Conservation (phyloP, 2,888 invertebrate species). For the Drosophila anceps region DNA sequence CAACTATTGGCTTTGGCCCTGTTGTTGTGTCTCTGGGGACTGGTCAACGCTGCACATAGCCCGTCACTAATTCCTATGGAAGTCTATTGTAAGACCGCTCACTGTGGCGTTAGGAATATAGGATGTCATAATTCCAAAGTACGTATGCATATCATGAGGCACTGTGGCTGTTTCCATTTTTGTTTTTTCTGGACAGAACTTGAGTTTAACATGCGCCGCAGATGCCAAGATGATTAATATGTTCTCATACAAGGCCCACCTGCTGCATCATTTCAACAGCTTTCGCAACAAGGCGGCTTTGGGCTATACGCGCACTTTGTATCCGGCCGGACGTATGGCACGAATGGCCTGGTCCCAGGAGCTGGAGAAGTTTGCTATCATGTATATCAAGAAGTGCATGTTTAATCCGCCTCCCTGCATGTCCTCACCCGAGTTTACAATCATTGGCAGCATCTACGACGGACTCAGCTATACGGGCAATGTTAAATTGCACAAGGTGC, state of each 20-base stretch:
- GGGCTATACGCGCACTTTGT: conserved; percentile 32
- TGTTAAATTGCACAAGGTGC: background rate
- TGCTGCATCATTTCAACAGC: conserved; percentile 36
- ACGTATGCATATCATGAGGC: background rate
- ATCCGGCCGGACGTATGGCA: conserved; percentile 56
- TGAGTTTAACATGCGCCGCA: conserved; percentile 10
- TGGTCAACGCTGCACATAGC: background rate
- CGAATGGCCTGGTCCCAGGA: conserved; percentile 60
- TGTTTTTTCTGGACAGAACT: conserved; percentile 23
- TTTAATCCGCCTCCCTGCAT: conserved; percentile 33
- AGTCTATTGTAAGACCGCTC: conserved; percentile 28
- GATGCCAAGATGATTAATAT: conserved; percentile 16
- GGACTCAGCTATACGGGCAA: conserved; percentile 10
- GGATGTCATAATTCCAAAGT: conserved; percentile 33
- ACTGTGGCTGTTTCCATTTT: background rate
- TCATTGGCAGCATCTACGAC: conserved; percentile 46
- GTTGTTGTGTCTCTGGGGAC: background rate
- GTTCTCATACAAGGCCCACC: background rate
- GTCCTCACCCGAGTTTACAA: conserved; percentile 40
- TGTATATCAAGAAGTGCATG: conserved; percentile 31
- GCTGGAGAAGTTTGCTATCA: conserved; percentile 40
- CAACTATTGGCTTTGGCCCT: background rate
- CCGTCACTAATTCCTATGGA: background rate
- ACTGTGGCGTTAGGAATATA: conserved; percentile 43
- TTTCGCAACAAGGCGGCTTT: conserved; percentile 51